A percentile compares a stretch with the other conserved stretches of the same genome.
Conservation (phyloP, 1,140 invertebrate species). For the Drosophila biarmipes region DNA sequence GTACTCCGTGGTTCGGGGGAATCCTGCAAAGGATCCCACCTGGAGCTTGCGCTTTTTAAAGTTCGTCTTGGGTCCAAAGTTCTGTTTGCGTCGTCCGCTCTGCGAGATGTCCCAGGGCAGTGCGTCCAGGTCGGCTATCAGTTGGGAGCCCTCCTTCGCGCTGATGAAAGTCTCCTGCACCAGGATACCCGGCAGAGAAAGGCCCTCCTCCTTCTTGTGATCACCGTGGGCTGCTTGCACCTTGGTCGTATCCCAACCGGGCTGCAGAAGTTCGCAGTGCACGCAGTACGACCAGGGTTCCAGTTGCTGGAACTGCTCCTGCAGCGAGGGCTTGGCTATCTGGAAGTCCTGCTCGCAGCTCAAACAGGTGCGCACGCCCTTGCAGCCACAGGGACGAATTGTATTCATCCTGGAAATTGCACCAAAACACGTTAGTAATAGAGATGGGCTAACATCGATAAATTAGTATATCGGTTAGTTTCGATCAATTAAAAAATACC, state of each 20-base stretch:
- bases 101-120: conserved; percentile 96
- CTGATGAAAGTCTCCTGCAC: conserved; percentile 92
- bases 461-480: background rate
- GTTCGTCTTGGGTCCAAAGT: conserved; percentile 99
- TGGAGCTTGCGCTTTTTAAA: conserved; percentile 97
- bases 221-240: conserved; percentile 87
- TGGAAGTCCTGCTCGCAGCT: conserved; percentile 91
- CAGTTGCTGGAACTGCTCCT: conserved; percentile 84
- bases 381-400: conserved; percentile 93
- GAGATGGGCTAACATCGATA: background rate
- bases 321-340: conserved; percentile 85
- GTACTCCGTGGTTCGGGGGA: conserved; percentile 93
- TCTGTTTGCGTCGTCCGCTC: conserved; percentile 98
- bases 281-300: conserved; percentile 91
- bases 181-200: conserved; percentile 89
- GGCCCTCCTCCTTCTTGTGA: conserved; percentile 86
- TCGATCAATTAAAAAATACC: background rate
- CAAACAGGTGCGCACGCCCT: conserved; percentile 95
- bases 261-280: conserved; percentile 90
- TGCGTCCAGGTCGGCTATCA: conserved; percentile 91
- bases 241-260: conserved; percentile 88
- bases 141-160: conserved; percentile 88
- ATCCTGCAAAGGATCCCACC: conserved; percentile 92
- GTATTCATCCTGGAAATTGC: conserved; percentile 87
- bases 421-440: conserved; percentile 3